Percentiles rank a stretch among this genome's conserved stretches.
Evolutionary conservation across 2,888 invertebrate genomes (phyloP).

Genomic region (Drosophila helvetica): DNA sequence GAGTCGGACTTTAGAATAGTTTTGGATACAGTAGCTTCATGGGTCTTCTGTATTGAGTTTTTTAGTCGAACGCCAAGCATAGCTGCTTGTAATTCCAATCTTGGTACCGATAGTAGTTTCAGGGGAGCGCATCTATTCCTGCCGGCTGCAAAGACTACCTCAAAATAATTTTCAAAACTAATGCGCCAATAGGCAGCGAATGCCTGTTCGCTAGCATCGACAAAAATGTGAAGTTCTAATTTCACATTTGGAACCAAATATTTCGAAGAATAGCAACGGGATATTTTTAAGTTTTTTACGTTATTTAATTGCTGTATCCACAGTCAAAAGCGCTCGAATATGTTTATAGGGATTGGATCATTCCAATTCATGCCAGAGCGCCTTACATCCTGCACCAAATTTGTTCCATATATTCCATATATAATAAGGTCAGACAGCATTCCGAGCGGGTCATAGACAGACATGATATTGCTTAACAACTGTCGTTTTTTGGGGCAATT

Average conservation of each 20-base stretch:
- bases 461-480: neutral
- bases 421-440: neutral
- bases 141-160: too few relatives aligned
- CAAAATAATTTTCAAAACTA: too few relatives aligned
- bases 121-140: too few relatives aligned
- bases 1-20: too few relatives aligned
- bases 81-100: too few relatives aligned
- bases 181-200: conserved; percentile 15
- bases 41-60: too few relatives aligned
- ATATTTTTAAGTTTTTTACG: neutral
- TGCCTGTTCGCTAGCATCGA: conserved; percentile 12
- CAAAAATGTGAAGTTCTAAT: conserved; percentile 9
- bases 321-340: neutral
- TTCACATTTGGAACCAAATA: neutral
- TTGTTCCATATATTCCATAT: too few relatives aligned
- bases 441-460: neutral
- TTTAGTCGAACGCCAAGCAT: too few relatives aligned
- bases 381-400: neutral
- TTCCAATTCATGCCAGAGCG: neutral
- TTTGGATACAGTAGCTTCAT: too few relatives aligned
- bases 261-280: neutral
- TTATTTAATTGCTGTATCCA: neutral
- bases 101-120: too few relatives aligned
- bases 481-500: neutral
- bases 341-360: neutral